Evolutionary conservation across 2,797 vertebrate species (phyloP).

Genomic region (Champsocephalus gunnari): DNA sequence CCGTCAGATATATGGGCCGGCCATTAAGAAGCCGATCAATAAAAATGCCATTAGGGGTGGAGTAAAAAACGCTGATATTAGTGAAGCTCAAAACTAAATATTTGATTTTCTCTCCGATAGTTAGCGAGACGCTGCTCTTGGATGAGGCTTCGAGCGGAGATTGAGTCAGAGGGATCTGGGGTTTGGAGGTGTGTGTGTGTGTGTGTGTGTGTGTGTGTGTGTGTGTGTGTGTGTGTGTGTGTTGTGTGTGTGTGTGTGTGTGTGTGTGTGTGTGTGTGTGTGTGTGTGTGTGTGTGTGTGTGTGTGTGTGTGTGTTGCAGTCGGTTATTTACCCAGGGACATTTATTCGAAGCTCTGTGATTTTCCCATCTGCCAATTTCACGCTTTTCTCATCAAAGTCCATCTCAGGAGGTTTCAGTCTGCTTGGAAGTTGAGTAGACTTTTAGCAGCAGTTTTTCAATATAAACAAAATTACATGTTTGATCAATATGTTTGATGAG

Average conservation of each 20-base stretch:
- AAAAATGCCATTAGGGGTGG: constrained; percentile 95
- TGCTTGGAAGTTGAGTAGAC: constrained; percentile 84
- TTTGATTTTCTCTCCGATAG: constrained; percentile 93
- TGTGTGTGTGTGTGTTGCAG: constrained; percentile 48
- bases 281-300: neutral
- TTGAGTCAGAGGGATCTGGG: constrained; percentile 17
- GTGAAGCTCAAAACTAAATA: constrained; percentile 97
- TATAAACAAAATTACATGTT: constrained; percentile 20
- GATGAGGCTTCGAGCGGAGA: constrained; percentile 68
- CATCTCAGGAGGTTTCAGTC: constrained; percentile 87
- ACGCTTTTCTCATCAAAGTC: constrained; percentile 89
- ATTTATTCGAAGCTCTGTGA: constrained; percentile 88
- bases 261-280: neutral
- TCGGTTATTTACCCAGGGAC: constrained; percentile 90
- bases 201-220: neutral
- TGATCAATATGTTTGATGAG: constrained; percentile 18
- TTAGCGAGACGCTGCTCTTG: constrained; percentile 86
- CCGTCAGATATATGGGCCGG: constrained; percentile 95
- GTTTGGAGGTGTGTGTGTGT: neutral
- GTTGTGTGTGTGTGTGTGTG: neutral
- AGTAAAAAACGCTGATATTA: constrained; percentile 98
- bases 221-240: neutral
- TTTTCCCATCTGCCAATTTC: constrained; percentile 85
- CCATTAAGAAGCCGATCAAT: constrained; percentile 97
- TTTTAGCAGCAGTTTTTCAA: constrained; percentile 27